Conservation (phyloP, 2,888 invertebrate genomes). For the Tetheella fluctuosa region DNA sequence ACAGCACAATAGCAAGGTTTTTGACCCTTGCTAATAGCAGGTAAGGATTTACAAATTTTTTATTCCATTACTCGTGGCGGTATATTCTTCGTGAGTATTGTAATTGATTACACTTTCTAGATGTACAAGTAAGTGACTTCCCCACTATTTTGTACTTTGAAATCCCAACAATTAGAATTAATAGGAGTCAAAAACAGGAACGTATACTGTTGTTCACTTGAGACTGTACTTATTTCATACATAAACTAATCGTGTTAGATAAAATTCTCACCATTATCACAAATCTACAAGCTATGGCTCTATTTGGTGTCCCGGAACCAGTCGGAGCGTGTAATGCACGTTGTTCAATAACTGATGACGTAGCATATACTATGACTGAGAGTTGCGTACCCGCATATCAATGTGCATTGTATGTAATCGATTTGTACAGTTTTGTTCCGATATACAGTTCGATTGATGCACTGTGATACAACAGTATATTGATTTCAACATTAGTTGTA, state of each 20-base stretch:
- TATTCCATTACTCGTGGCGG: conserved; percentile 23
- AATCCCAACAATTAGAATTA: too few relatives aligned
- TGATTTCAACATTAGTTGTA: neutral
- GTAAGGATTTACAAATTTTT: conserved; percentile 37
- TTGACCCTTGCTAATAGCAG: conserved; percentile 49
- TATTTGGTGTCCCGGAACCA: neutral
- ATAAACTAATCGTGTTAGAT: neutral
- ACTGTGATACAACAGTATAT: conserved; percentile 4
- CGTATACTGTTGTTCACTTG: too few relatives aligned
- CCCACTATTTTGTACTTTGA: too few relatives aligned
- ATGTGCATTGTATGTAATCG: conserved; percentile 26
- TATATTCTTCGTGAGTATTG: neutral
- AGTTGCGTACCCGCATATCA: conserved; percentile 38
- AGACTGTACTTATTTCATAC: neutral
- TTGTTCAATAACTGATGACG: conserved; percentile 47
- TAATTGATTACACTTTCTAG: too few relatives aligned
- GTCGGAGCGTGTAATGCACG: conserved; percentile 26
- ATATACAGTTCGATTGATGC: conserved; percentile 9
- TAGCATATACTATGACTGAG: conserved; percentile 35
- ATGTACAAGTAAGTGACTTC: too few relatives aligned
- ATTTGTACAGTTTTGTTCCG: conserved; percentile 13
- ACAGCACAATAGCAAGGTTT: conserved; percentile 51
- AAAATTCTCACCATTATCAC: neutral
- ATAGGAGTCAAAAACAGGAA: too few relatives aligned
- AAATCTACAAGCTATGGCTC: neutral